These are phyloP conservation scores for Haliaeetus leucogaster DNA, from an alignment of 2,113 vertebrate species.

Conservation along the genomic window DNA sequence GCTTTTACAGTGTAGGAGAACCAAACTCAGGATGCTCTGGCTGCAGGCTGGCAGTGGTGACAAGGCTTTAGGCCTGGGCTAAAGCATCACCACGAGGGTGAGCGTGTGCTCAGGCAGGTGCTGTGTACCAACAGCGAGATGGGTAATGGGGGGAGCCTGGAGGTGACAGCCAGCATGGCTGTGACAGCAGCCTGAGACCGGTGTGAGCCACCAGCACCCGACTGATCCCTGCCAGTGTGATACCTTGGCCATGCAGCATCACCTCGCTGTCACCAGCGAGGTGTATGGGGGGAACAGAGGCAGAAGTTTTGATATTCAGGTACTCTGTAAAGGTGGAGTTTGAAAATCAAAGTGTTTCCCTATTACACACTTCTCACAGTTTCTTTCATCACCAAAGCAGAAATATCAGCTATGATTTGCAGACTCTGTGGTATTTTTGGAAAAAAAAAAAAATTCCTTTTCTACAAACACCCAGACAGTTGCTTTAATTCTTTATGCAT, in stretches of 20 bases:
- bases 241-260: background rate
- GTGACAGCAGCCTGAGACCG: background rate
- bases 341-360: background rate
- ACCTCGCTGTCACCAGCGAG: background rate
- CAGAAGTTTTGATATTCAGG: background rate
- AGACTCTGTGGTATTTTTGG: background rate
- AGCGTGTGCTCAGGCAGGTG: background rate
- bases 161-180: background rate
- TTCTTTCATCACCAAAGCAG: background rate
- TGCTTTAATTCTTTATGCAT: background rate
- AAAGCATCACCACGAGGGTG: background rate
- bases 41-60: background rate
- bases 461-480: background rate
- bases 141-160: rapidly evolving
- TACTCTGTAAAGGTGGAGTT: background rate
- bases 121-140: background rate
- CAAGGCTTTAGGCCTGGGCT: background rate
- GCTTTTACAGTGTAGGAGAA: background rate
- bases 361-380: background rate
- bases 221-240: background rate
- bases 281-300: rapidly evolving
- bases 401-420: background rate
- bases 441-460: background rate
- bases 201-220: rapidly evolving
- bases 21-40: background rate